Conservation (phyloP, 2,797 vertebrate genomes). For the Paratrypauchen microcephalus region DNA sequence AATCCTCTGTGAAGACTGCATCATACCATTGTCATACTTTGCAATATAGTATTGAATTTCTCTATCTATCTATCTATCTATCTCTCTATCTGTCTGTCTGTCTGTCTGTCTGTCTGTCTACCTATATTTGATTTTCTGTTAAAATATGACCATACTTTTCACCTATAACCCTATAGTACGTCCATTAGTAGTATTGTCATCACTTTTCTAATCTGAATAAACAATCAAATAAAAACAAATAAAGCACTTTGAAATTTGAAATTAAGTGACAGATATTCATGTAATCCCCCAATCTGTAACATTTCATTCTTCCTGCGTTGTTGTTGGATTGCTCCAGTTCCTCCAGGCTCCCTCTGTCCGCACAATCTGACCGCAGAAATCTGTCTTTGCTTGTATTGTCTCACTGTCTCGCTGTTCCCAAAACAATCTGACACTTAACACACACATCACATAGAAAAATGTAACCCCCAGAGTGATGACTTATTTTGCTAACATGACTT, state of each 20-base stretch:
- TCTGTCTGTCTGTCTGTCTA: no score
- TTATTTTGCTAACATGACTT: slow-evolving; percentile 18
- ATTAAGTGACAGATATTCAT: not conserved
- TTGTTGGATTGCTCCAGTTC: slow-evolving; percentile 17
- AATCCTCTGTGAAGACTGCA: no score
- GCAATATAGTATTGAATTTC: no score
- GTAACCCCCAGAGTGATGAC: slow-evolving; percentile 18
- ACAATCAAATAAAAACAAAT: not conserved
- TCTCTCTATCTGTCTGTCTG: no score
- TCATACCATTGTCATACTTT: no score
- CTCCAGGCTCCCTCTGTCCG: slow-evolving; percentile 16
- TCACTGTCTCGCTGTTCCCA: slow-evolving; percentile 26
- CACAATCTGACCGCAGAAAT: slow-evolving; percentile 19
- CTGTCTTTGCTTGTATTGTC: slow-evolving; percentile 48
- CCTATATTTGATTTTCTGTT: no score
- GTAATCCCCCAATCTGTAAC: not conserved
- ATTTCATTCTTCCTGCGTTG: slow-evolving; percentile 8
- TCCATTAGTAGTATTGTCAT: not conserved
- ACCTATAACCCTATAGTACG: no score
- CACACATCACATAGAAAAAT: slow-evolving; percentile 15
- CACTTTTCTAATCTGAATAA: not conserved
- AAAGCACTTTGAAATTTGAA: not conserved
- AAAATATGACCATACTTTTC: no score
- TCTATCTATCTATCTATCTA: no score
- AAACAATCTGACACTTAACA: slow-evolving; percentile 15